phyloP scores from a whole-genome alignment of 2,113 vertebrate species.

The Tachysurus vachellii region DNA sequence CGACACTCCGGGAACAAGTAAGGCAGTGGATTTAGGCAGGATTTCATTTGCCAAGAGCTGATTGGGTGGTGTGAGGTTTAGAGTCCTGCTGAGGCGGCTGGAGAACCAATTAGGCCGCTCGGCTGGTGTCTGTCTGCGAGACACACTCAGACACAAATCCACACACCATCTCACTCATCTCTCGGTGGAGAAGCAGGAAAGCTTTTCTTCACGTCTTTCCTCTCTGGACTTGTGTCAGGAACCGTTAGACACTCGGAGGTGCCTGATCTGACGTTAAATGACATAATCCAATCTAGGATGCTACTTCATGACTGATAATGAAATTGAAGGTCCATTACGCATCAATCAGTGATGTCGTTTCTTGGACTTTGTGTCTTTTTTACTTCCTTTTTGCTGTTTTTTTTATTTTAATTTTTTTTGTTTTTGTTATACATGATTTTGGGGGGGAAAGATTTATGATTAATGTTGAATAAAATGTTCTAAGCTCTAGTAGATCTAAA shows the following conservation, averaged over 20 bases:
- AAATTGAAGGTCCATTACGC: background rate
- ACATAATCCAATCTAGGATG: slow-evolving; percentile 18
- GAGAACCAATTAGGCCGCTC: slow-evolving; percentile 70
- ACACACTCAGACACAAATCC: background rate
- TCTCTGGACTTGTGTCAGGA: slow-evolving; percentile 13
- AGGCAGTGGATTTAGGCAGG: slow-evolving; percentile 43
- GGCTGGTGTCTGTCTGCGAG: slow-evolving; percentile 61
- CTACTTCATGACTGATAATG: background rate
- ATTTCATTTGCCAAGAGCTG: slow-evolving; percentile 49
- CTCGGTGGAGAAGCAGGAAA: slow-evolving; percentile 19
- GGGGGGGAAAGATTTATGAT: too few relatives aligned
- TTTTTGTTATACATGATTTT: background rate
- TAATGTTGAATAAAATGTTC: background rate
- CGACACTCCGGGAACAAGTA: background rate
- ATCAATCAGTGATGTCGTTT: background rate
- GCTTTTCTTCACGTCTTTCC: background rate
- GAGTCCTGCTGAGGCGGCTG: slow-evolving; percentile 62
- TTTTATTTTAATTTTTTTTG: background rate
- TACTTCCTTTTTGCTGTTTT: background rate
- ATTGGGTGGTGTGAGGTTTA: slow-evolving; percentile 57
- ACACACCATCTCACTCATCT: slow-evolving; percentile 20
- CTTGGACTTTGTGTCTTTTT: background rate
- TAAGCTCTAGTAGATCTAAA: background rate
- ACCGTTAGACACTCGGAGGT: background rate
- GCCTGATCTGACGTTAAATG: slow-evolving; percentile 12